These are phyloP conservation scores for Tolypeutes matacus DNA, from an alignment of 2,797 vertebrate species.

Conservation along the genomic window DNA sequence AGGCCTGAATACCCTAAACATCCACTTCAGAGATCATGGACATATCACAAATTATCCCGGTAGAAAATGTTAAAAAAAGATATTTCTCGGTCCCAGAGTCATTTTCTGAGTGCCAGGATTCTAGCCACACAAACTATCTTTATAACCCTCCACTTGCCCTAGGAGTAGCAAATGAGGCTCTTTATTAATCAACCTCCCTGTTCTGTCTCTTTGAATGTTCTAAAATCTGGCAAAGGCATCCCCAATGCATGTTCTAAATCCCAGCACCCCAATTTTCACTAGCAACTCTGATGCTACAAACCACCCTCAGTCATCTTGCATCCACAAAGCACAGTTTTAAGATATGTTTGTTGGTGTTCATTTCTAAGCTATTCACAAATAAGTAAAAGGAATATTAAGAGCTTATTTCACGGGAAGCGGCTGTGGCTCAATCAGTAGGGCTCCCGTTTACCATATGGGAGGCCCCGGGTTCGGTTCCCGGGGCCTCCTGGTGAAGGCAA, in stretches of 20 bases:
- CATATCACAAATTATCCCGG: conserved; percentile 11
- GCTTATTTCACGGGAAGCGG: conserved; percentile 14
- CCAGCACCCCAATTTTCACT: neutral
- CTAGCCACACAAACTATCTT: neutral
- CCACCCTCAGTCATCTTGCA: neutral
- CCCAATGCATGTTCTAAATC: neutral
- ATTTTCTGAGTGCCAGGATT: neutral
- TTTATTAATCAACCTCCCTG: neutral
- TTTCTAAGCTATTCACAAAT: conserved; percentile 49
- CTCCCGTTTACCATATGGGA: no score
- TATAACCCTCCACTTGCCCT: neutral
- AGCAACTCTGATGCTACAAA: neutral
- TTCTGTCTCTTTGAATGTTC: neutral
- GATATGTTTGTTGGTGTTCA: conserved; percentile 27
- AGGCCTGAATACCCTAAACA: neutral
- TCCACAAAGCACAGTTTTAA: conserved; percentile 56
- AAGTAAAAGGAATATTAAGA: conserved; percentile 34
- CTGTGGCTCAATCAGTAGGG: no score
- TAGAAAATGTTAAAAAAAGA: conserved; percentile 21
- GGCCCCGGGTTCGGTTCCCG: no score
- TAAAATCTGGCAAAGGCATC: conserved; percentile 53
- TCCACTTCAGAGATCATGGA: neutral
- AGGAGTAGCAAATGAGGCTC: neutral
- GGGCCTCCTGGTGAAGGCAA: no score
- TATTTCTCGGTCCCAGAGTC: neutral